Evolutionary conservation across 2,888 invertebrate species (phyloP).

Genomic region (Eudasyphora cyanicolor): DNA sequence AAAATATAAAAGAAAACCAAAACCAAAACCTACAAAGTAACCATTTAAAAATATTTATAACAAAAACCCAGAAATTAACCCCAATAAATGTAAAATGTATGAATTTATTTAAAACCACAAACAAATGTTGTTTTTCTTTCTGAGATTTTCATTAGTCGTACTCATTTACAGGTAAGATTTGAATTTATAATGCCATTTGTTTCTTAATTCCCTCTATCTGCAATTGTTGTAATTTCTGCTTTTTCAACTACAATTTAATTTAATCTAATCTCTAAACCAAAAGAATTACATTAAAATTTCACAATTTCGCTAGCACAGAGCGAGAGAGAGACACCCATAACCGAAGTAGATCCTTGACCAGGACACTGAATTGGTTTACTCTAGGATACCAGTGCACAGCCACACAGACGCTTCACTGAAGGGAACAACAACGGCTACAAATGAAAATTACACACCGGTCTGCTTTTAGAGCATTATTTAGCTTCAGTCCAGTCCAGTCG

Average conservation of each 20-base stretch:
- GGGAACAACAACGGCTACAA: conserved; percentile 10
- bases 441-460: conserved; percentile 30
- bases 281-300: conserved; percentile 29
- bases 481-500: conserved; percentile 7
- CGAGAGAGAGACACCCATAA: background rate
- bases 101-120: conserved; percentile 24
- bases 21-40: too few relatives aligned
- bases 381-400: conserved; percentile 1
- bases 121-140: background rate
- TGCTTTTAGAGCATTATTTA: conserved; percentile 18
- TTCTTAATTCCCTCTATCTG: background rate
- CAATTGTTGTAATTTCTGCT: background rate
- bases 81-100: conserved; percentile 28
- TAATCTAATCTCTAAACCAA: conserved; percentile 16
- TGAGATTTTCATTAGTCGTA: background rate
- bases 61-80: conserved; percentile 17
- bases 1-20: background rate
- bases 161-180: background rate
- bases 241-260: conserved; percentile 10
- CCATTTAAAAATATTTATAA: conserved; percentile 6
- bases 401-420: background rate
- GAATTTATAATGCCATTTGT: background rate
- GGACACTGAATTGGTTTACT: conserved; percentile 11
- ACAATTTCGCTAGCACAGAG: background rate
- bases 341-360: background rate